phyloP scores from a whole-genome alignment of 2,113 vertebrate genomes.

The Ranitomeya imitator region DNA sequence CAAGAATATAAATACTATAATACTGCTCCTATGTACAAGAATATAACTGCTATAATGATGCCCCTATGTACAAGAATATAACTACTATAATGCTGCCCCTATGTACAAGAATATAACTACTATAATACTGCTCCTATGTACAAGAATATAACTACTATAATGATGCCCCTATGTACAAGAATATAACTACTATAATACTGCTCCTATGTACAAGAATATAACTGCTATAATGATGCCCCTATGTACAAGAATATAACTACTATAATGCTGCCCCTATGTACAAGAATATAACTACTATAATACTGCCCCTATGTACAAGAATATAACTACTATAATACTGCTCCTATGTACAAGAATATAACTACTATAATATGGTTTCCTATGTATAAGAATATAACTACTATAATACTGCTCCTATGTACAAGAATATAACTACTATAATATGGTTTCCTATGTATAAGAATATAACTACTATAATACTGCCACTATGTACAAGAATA shows the following conservation, averaged over 20 bases:
- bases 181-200: conserved; percentile 3
- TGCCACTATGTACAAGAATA: not conserved
- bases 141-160: conserved; percentile 11
- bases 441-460: not conserved
- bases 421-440: conserved; percentile 1
- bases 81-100: not conserved
- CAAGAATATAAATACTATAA: conserved; percentile 2
- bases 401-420: no score
- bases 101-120: no score
- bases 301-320: not conserved
- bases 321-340: conserved; percentile 17
- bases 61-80: not conserved
- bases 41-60: no score
- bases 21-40: not conserved
- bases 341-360: not conserved
- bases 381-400: not conserved
- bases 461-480: no score
- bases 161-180: not conserved
- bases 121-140: not conserved
- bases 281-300: no score
- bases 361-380: conserved; percentile 17
- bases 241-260: not conserved
- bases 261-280: not conserved
- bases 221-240: no score
- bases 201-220: not conserved